These are phyloP conservation scores for Lamellibrachia satsuma DNA, from an alignment of 2,888 invertebrate genomes.

Conservation along the genomic window DNA sequence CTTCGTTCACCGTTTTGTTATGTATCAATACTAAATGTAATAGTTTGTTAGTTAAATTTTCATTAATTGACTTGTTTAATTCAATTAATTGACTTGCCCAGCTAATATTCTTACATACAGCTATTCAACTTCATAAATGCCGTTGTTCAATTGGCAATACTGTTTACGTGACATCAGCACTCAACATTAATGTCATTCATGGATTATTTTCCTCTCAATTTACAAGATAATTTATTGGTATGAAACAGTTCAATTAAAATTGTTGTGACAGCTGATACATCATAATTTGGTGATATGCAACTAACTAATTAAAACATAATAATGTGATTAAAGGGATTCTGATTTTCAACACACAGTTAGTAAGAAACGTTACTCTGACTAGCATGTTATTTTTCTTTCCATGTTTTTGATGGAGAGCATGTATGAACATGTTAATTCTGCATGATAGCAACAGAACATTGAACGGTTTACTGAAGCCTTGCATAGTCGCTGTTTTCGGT, in stretches of 20 bases:
- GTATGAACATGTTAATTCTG: neutral
- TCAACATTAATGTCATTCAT: neutral
- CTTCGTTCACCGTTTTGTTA: neutral
- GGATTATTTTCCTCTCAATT: neutral
- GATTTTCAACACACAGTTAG: neutral
- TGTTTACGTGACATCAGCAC: neutral
- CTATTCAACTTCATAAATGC: neutral
- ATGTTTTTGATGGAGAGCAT: neutral
- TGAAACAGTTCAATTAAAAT: neutral
- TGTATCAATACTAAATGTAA: neutral
- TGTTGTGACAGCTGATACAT: neutral
- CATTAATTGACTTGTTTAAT: neutral
- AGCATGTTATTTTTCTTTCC: neutral
- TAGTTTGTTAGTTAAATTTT: neutral
- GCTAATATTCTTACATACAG: neutral
- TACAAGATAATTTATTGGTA: no score
- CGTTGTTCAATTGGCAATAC: neutral
- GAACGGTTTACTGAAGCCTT: neutral
- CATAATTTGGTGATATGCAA: neutral
- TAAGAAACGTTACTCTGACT: neutral
- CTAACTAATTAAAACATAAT: neutral
- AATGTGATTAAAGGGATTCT: neutral
- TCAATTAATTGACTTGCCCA: neutral
- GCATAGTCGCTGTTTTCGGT: neutral
- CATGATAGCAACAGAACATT: neutral